Evolutionary conservation across 2,797 vertebrate genomes (phyloP), one percentile per base, ranked within the genome.

Genomic region (Dallia pectoralis): DNA sequence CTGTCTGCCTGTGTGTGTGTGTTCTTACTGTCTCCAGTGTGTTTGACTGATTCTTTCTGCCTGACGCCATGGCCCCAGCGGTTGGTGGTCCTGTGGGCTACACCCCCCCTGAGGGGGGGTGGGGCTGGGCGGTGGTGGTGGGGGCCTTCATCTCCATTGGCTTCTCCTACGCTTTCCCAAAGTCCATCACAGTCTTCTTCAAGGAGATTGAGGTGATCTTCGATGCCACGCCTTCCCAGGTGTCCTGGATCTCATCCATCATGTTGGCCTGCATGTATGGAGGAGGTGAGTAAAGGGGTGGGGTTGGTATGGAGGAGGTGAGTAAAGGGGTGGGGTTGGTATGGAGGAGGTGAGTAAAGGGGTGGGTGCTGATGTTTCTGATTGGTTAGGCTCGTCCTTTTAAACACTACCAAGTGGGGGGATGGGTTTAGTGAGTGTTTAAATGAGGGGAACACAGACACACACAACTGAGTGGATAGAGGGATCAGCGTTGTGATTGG

Each of bases 231-330:
- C 97, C 95, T 79, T 98, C 97, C 72, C 92, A 99, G 89, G 97
- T 99, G 69, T 98, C 97, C 0, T 98, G 96, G 97, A 99, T 99
- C 85, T 97, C 96, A 1, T 99, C 97, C 70, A 99, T 98, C 86
- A 99, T 99, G 97, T 82, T 99, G 86, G 97, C 97, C 0, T 95
- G 97, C 81, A 99, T 97, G 95, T 98, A 99, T 0, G 97, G 81
- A 12, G 97, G 95, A 94, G 97, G 96, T 98, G 82, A 95, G 95
- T 76, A 66, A 40, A 11, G 36, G 44, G 56, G 64, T 19, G 29
- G 27, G n/a, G 44, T 6, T 4, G 33, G 19, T 33, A 19, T 33
- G 16, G 25, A 8, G 7, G 32, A 3, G 63, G 18, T 98, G 82
- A 95, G 95, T 76, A 66, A 40, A 11, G 25, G 29, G 4, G 15